These are phyloP conservation scores for Oncorhynchus kisutch DNA, from an alignment of 2,113 vertebrate genomes.

Conservation along the genomic window DNA sequence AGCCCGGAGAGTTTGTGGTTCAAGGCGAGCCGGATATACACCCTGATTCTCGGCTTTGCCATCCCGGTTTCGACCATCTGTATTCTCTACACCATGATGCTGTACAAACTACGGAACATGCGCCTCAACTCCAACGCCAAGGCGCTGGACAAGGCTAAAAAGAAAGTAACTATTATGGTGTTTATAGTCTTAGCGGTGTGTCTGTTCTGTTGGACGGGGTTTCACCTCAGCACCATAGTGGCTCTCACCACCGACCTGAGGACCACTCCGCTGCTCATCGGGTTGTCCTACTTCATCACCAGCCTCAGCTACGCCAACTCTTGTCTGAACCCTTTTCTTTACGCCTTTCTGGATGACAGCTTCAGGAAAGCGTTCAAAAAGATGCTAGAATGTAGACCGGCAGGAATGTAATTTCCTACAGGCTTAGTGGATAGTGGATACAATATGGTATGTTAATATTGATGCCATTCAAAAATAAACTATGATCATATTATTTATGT, in stretches of 20 bases:
- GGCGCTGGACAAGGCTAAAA: slow-evolving; percentile 87
- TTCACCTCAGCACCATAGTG: slow-evolving; percentile 88
- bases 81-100: slow-evolving; percentile 83
- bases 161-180: slow-evolving; percentile 88
- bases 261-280: slow-evolving; percentile 81
- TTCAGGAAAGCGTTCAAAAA: slow-evolving; percentile 86
- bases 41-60: slow-evolving; percentile 82
- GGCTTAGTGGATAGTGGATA: background rate
- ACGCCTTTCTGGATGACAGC: slow-evolving; percentile 86
- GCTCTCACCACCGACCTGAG: slow-evolving; percentile 85
- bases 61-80: slow-evolving; percentile 88
- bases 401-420: slow-evolving; percentile 52
- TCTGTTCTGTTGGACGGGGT: slow-evolving; percentile 90
- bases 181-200: slow-evolving; percentile 86
- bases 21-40: slow-evolving; percentile 87
- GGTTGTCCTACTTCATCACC: slow-evolving; percentile 87
- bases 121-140: slow-evolving; percentile 82
- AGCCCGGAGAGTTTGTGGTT: slow-evolving; percentile 84
- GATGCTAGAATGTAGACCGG: slow-evolving; percentile 77
- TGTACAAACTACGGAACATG: slow-evolving; percentile 83
- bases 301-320: slow-evolving; percentile 92
- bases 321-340: slow-evolving; percentile 87
- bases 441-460: background rate
- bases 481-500: background rate
- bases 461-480: background rate